These are phyloP conservation scores for Habrosyne pyritoides DNA, from an alignment of 2,888 invertebrate species.

Conservation along the genomic window DNA sequence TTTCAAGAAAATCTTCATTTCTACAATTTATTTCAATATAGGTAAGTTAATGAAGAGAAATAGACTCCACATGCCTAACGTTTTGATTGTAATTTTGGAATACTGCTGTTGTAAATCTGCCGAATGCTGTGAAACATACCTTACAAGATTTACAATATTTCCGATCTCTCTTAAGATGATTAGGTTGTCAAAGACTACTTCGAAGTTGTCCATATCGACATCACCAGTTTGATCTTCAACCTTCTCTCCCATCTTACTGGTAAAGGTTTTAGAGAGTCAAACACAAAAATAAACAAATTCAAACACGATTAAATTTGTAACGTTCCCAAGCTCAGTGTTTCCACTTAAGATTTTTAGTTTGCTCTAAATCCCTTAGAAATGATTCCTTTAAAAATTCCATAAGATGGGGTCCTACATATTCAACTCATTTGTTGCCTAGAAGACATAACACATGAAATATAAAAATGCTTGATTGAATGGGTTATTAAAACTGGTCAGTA, in stretches of 20 bases:
- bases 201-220: slow-evolving; percentile 55
- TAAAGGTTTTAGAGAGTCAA: no score
- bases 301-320: neutral
- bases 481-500: no score
- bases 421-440: no score
- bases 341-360: no score
- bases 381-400: no score
- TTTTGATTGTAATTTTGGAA: neutral
- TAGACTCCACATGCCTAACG: neutral
- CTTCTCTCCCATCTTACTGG: slow-evolving; percentile 57
- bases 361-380: no score
- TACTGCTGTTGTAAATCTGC: neutral
- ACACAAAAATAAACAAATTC: neutral
- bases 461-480: no score
- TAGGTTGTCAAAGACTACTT: slow-evolving; percentile 66
- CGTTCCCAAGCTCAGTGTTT: no score
- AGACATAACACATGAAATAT: no score
- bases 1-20: slow-evolving; percentile 74
- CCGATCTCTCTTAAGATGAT: slow-evolving; percentile 71
- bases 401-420: no score
- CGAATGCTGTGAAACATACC: slow-evolving; percentile 41
- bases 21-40: slow-evolving; percentile 40
- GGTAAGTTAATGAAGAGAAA: neutral
- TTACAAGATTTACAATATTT: slow-evolving; percentile 69
- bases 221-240: slow-evolving; percentile 45